These are phyloP conservation scores for Ahaetulla prasina DNA, from an alignment of 2,113 vertebrate species.

Conservation along the genomic window DNA sequence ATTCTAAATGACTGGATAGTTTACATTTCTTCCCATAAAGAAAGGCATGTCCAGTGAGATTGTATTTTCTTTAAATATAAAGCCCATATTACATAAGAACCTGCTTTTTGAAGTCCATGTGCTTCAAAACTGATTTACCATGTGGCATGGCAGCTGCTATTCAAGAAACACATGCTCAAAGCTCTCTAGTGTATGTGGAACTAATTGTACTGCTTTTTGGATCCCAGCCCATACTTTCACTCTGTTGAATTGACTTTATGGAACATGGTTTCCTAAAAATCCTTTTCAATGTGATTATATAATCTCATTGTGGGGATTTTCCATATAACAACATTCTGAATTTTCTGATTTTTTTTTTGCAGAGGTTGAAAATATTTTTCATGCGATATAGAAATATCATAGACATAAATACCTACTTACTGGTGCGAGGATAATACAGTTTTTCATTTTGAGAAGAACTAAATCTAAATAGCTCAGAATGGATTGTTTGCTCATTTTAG, in stretches of 20 bases:
- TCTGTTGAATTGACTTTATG: conserved; percentile 30
- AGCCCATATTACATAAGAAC: neutral
- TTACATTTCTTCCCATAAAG: neutral
- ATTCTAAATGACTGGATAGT: conserved; percentile 8
- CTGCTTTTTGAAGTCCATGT: neutral
- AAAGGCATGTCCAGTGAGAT: conserved; percentile 20
- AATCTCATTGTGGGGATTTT: conserved; percentile 25
- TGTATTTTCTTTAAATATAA: neutral
- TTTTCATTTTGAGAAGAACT: conserved; percentile 22
- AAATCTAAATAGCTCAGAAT: neutral
- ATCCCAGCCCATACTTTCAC: neutral
- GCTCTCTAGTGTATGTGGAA: neutral
- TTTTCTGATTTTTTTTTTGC: conserved; percentile 50
- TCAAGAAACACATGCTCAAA: neutral
- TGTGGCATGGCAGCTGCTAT: conserved; percentile 2
- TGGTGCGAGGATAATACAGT: conserved; percentile 23
- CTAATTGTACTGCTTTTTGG: conserved; percentile 8
- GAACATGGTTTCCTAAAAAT: conserved; percentile 37
- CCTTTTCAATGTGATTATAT: conserved; percentile 34
- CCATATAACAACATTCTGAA: conserved; percentile 13
- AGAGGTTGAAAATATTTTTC: conserved; percentile 29
- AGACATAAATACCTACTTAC: neutral
- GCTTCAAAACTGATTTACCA: conserved; percentile 6
- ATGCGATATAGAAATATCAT: conserved; percentile 13
- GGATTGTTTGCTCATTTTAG: neutral